Conservation (phyloP, 2,113 vertebrate genomes). For the Melanerpes aurifrons region DNA sequence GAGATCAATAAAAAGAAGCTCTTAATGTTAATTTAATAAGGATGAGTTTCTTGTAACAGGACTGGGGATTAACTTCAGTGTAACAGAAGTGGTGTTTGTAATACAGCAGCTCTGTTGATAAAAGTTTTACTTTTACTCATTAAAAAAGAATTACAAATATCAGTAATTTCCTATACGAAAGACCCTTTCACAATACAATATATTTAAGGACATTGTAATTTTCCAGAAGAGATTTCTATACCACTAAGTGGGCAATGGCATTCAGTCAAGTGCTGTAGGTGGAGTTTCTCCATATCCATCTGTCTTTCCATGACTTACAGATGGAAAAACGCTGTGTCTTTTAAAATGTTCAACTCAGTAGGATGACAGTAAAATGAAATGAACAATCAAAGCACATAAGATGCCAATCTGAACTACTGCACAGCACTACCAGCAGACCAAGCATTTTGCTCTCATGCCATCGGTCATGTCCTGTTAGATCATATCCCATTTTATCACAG, state of each 20-base stretch:
- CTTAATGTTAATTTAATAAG: slow-evolving; percentile 85
- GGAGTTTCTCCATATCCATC: slow-evolving; percentile 65
- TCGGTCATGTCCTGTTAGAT: slow-evolving; percentile 51
- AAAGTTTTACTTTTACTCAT: slow-evolving; percentile 49
- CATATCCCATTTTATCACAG: slow-evolving; percentile 51
- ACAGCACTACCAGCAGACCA: slow-evolving; percentile 29
- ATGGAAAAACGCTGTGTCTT: slow-evolving; percentile 62
- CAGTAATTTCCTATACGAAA: slow-evolving; percentile 41
- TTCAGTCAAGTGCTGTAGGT: slow-evolving; percentile 59
- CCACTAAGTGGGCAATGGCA: slow-evolving; percentile 63
- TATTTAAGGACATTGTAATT: slow-evolving; percentile 46
- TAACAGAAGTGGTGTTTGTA: slow-evolving; percentile 60
- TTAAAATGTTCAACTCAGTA: slow-evolving; percentile 64
- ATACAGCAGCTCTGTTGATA: slow-evolving; percentile 33
- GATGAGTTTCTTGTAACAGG: slow-evolving; percentile 75
- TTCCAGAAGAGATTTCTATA: slow-evolving; percentile 44
- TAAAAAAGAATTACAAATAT: slow-evolving; percentile 60
- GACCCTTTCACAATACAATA: neutral
- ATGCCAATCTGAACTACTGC: slow-evolving; percentile 37
- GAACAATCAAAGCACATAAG: slow-evolving; percentile 71
- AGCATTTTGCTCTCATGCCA: slow-evolving; percentile 9
- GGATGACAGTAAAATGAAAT: slow-evolving; percentile 73
- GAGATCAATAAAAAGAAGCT: slow-evolving; percentile 81
- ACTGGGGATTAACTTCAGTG: slow-evolving; percentile 71
- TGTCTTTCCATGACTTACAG: slow-evolving; percentile 65